Conservation (phyloP, 1,140 invertebrate species). For the Papilio aristodemus region DNA sequence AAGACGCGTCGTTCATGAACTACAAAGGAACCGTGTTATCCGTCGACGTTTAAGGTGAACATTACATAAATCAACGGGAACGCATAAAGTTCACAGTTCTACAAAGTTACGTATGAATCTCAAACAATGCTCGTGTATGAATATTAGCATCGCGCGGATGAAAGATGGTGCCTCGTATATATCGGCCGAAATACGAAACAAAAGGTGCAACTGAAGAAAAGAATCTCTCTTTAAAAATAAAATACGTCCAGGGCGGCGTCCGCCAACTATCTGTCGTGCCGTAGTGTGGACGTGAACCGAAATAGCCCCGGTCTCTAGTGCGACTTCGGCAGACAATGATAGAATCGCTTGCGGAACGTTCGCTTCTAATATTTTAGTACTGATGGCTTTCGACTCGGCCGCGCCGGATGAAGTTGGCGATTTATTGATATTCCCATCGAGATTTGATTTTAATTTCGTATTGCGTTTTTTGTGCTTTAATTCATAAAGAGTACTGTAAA, state of each 20-base stretch:
- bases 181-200: slow-evolving; percentile 45
- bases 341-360: slow-evolving; percentile 43
- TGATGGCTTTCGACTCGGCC: not conserved
- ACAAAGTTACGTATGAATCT: not conserved
- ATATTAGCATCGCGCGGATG: slow-evolving; percentile 11
- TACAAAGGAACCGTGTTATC: not conserved
- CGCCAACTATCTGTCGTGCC: slow-evolving; percentile 69
- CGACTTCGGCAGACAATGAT: slow-evolving; percentile 57
- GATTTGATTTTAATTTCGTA: slow-evolving; percentile 7
- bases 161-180: not conserved
- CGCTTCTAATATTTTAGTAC: slow-evolving; percentile 38
- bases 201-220: slow-evolving; percentile 54
- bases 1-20: not conserved
- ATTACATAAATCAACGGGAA: slow-evolving; percentile 12
- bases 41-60: slow-evolving; percentile 3
- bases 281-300: slow-evolving; percentile 52
- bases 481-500: too few relatives aligned
- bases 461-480: not conserved
- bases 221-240: slow-evolving; percentile 72
- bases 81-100: slow-evolving; percentile 1
- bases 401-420: slow-evolving; percentile 15
- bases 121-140: not conserved
- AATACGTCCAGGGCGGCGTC: slow-evolving; percentile 58
- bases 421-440: slow-evolving; percentile 27
- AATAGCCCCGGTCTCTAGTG: slow-evolving; percentile 63